Evolutionary conservation across 1,140 invertebrate genomes (phyloP).

Genomic region (Ephestia elutella): DNA sequence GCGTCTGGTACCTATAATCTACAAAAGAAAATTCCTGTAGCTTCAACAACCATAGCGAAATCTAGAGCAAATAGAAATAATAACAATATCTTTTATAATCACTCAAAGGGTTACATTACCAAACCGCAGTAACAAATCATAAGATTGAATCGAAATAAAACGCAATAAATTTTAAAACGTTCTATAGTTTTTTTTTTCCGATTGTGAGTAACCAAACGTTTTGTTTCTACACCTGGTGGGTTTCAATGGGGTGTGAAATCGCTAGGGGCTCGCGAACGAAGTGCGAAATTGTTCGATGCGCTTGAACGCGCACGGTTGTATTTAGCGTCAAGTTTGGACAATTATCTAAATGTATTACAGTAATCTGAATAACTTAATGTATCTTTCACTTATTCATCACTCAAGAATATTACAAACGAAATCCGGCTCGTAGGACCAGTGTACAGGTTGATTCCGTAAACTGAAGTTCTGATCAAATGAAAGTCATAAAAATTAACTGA

Average conservation of each 20-base stretch:
- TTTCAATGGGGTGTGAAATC: constrained; percentile 15
- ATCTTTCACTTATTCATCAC: no score
- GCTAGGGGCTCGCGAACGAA: constrained; percentile 9
- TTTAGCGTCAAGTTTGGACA: neutral
- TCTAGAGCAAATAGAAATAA: no score
- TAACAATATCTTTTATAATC: no score
- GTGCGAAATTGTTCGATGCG: constrained; percentile 1
- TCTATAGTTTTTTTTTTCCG: neutral
- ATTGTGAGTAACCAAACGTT: neutral
- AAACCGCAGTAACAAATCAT: neutral
- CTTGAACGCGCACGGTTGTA: neutral
- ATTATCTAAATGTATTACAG: no score
- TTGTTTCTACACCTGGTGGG: constrained; percentile 14
- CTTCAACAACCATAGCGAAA: neutral
- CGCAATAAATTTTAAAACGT: constrained; percentile 2
- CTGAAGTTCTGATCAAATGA: no score
- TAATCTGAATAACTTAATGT: no score
- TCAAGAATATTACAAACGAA: no score
- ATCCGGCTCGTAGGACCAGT: no score
- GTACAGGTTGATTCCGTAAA: no score
- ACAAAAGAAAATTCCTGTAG: neutral
- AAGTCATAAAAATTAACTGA: no score
- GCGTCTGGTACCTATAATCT: no score
- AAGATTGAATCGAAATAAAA: neutral
- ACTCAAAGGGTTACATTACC: neutral